A percentile compares a stretch with the other conserved stretches of the same genome.
phyloP scores from a whole-genome alignment of 2,113 vertebrate species.

The Rattus rattus region DNA sequence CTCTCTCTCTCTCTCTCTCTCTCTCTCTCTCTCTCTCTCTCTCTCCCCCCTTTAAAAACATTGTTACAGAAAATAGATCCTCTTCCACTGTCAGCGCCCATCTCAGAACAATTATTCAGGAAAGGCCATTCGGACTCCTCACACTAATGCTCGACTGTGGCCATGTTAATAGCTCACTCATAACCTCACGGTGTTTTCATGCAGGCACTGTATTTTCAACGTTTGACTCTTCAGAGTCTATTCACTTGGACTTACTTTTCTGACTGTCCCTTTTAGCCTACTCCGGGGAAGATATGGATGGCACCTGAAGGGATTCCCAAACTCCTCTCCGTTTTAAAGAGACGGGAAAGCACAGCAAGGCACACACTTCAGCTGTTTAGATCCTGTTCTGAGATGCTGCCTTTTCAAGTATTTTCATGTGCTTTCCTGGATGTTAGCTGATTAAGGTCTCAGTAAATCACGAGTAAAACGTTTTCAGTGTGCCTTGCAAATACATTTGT shows the following conservation, averaged over 20 bases:
- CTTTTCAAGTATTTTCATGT: conserved; percentile 37
- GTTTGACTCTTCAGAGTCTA: neutral
- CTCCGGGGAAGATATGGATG: neutral
- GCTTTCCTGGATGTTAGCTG: conserved; percentile 35
- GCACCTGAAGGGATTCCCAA: neutral
- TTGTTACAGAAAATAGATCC: neutral
- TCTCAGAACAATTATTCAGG: conserved; percentile 30
- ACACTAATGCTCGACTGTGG: neutral
- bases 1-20: too few relatives aligned
- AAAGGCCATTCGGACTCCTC: neutral
- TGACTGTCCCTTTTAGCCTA: neutral
- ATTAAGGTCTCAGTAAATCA: conserved; percentile 43
- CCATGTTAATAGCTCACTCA: neutral
- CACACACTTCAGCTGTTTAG: neutral
- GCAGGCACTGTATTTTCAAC: neutral
- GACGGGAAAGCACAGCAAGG: neutral
- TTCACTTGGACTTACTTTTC: neutral
- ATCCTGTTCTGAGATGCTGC: neutral
- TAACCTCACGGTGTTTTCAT: neutral
- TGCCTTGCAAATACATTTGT: conserved; percentile 52
- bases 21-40: too few relatives aligned
- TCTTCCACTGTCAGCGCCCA: neutral
- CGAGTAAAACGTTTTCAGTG: conserved; percentile 34
- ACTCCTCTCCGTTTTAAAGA: conserved; percentile 15
- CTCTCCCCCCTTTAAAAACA: neutral